Percentiles rank a stretch among this genome's conserved stretches.
Evolutionary conservation across 2,797 vertebrate genomes (phyloP).

Genomic region (Cottoperca gobio): DNA sequence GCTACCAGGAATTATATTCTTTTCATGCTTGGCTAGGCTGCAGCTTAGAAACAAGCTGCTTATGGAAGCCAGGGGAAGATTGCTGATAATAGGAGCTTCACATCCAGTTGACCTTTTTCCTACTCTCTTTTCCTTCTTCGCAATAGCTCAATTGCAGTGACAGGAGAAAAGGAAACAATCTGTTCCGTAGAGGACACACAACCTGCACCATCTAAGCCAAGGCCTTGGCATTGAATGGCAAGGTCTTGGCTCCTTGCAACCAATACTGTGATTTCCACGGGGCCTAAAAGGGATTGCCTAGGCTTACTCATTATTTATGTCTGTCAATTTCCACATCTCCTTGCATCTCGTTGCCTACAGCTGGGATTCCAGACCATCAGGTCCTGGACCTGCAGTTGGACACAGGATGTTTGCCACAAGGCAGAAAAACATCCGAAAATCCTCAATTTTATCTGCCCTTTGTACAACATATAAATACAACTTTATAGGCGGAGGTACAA

Average conservation of each 20-base stretch:
- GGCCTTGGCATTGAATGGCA: slow-evolving; percentile 63
- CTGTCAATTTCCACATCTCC: slow-evolving; percentile 65
- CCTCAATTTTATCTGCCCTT: slow-evolving; percentile 59
- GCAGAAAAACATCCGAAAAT: slow-evolving; percentile 57
- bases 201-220: slow-evolving; percentile 71
- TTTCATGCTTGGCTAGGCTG: slow-evolving; percentile 96
- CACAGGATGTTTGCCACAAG: slow-evolving; percentile 29
- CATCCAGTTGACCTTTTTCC: slow-evolving; percentile 93
- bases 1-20: slow-evolving; percentile 93
- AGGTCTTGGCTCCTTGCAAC: slow-evolving; percentile 64
- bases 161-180: slow-evolving; percentile 82
- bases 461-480: slow-evolving; percentile 63
- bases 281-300: slow-evolving; percentile 58
- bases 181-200: slow-evolving; percentile 77
- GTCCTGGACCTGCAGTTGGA: slow-evolving; percentile 36
- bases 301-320: slow-evolving; percentile 75
- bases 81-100: slow-evolving; percentile 94
- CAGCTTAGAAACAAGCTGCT: slow-evolving; percentile 93
- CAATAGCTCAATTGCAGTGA: slow-evolving; percentile 83
- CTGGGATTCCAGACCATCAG: slow-evolving; percentile 53
- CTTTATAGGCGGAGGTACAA: slow-evolving; percentile 42
- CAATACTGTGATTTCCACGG: slow-evolving; percentile 69
- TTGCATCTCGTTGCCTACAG: slow-evolving; percentile 68
- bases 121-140: slow-evolving; percentile 69
- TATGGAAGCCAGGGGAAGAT: slow-evolving; percentile 92